A percentile compares a stretch with the other conserved stretches of the same genome.
Conservation (phyloP, 1,140 invertebrate species). For the Limonius californicus region DNA sequence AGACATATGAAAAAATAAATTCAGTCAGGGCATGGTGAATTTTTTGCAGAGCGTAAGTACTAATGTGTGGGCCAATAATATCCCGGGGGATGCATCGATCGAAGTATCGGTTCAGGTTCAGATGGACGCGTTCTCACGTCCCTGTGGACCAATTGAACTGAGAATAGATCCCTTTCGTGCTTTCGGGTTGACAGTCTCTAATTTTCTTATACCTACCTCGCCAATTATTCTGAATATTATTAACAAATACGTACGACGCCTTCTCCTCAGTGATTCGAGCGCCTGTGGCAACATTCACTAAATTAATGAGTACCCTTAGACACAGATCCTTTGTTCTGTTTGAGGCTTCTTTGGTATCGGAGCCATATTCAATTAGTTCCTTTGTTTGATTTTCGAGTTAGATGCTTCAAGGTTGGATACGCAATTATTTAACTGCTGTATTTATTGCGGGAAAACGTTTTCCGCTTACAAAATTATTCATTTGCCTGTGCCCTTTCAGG, state of each 20-base stretch:
- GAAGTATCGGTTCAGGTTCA: slow-evolving; percentile 3
- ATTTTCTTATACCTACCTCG: not conserved
- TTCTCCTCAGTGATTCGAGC: not conserved
- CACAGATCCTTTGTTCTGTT: slow-evolving; percentile 24
- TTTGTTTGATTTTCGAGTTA: slow-evolving; percentile 25
- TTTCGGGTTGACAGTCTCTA: not conserved
- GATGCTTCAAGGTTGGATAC: slow-evolving; percentile 15
- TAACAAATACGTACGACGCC: not conserved
- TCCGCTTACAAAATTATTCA: not conserved
- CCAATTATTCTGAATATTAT: not conserved
- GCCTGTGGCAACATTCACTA: slow-evolving; percentile 26
- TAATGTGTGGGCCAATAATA: not conserved
- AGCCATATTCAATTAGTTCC: slow-evolving; percentile 27
- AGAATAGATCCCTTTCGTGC: not conserved
- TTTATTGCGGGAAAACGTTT: slow-evolving; percentile 1
- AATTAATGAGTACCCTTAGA: slow-evolving; percentile 28
- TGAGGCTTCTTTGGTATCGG: slow-evolving; percentile 27
- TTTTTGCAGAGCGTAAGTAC: not conserved
- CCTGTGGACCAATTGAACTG: slow-evolving; percentile 2
- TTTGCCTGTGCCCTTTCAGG: not conserved
- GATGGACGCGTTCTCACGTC: not conserved
- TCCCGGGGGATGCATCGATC: slow-evolving; percentile 5
- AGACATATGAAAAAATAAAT: no score
- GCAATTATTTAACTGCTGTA: slow-evolving; percentile 1
- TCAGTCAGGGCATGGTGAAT: no score